phyloP scores from a whole-genome alignment of 2,888 invertebrate genomes.

The Eristalis arbustorum region DNA sequence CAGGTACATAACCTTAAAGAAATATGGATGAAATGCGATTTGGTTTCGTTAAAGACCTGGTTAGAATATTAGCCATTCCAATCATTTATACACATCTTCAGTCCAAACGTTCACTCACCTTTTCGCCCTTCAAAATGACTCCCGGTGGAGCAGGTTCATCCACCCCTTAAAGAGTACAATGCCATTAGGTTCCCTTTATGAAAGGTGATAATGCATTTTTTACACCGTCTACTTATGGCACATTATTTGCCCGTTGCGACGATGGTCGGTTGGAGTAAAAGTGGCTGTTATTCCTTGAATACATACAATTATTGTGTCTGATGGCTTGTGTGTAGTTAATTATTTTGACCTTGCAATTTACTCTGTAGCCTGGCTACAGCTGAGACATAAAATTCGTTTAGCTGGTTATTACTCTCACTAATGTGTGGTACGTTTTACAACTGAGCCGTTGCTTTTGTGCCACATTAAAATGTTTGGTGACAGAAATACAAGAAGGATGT shows the following conservation, averaged over 20 bases:
- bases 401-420: background rate
- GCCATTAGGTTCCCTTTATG: slow-evolving; percentile 39
- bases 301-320: slow-evolving; percentile 60
- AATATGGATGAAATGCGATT: background rate
- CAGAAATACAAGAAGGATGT: too few relatives aligned
- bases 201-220: slow-evolving; percentile 50
- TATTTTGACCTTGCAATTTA: slow-evolving; percentile 53
- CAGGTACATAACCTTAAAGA: slow-evolving; percentile 48
- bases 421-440: background rate
- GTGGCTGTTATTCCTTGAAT: slow-evolving; percentile 31
- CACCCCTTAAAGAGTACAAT: slow-evolving; percentile 30
- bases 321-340: slow-evolving; percentile 31
- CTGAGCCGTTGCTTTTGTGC: background rate
- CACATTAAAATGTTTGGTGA: background rate
- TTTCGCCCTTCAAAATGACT: background rate
- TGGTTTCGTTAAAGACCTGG: background rate
- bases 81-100: background rate
- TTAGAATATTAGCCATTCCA: background rate
- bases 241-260: slow-evolving; percentile 34
- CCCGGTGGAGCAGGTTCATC: slow-evolving; percentile 34
- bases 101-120: background rate
- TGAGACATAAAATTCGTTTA: background rate
- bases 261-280: background rate
- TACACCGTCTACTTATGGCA: background rate
- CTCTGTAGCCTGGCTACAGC: background rate